Evolutionary conservation across 1,140 invertebrate species (phyloP).

Genomic region (Spodoptera litura): DNA sequence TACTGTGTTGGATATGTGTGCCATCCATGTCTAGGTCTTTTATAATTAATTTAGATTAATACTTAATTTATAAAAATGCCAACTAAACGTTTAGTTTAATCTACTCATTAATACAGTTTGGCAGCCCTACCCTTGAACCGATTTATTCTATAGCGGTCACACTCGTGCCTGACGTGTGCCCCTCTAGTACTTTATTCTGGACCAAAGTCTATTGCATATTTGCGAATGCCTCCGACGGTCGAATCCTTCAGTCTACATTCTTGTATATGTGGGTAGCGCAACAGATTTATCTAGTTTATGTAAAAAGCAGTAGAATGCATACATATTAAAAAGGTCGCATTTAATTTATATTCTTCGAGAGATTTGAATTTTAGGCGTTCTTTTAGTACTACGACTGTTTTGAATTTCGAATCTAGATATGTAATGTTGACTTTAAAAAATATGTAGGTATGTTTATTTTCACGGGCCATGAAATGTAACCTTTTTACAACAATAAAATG

Average conservation of each 20-base stretch:
- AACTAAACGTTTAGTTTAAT: background rate
- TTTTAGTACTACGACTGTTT: too few species aligned
- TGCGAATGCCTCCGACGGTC: conserved; percentile 31
- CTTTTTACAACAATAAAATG: too few species aligned
- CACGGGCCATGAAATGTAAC: too few species aligned
- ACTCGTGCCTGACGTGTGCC: conserved; percentile 27
- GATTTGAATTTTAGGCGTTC: too few species aligned
- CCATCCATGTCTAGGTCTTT: too few species aligned
- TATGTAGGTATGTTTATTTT: too few species aligned
- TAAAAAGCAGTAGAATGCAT: background rate
- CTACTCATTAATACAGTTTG: background rate
- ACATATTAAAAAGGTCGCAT: background rate
- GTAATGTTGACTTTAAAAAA: too few species aligned
- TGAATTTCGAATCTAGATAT: too few species aligned
- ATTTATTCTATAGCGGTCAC: conserved; percentile 34
- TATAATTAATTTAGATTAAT: too few species aligned
- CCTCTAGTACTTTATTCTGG: conserved; percentile 33
- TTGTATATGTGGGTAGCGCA: background rate
- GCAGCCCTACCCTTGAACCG: conserved; percentile 22
- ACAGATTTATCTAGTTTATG: conserved; percentile 4
- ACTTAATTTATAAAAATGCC: background rate
- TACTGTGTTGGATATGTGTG: too few species aligned
- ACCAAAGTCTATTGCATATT: conserved; percentile 35
- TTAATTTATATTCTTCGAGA: background rate
- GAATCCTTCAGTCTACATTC: conserved; percentile 23